Percentiles rank a stretch among this genome's conserved stretches.
Evolutionary conservation across 2,113 vertebrate species (phyloP).

Genomic region (Danio rerio): DNA sequence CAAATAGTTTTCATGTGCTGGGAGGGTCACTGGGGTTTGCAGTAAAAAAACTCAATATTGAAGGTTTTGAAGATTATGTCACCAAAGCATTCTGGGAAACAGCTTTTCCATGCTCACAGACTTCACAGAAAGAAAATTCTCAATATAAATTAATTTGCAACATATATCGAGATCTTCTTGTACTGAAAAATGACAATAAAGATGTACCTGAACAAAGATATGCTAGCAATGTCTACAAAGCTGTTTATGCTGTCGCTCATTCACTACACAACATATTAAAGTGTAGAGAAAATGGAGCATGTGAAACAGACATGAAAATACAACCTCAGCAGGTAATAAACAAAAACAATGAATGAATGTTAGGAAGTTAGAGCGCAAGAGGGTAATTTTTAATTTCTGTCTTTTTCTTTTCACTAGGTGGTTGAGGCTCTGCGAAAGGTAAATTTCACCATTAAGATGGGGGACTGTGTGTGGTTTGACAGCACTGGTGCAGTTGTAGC

Average conservation of each 20-base stretch:
- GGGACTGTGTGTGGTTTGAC: slow-evolving; percentile 58
- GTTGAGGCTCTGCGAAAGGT: slow-evolving; percentile 10
- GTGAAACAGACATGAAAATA: slow-evolving; percentile 60
- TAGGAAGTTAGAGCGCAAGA: neutral
- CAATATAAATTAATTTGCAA: slow-evolving; percentile 57
- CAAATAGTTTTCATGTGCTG: neutral
- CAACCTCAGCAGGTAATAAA: slow-evolving; percentile 68
- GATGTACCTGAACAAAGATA: neutral
- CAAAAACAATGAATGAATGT: neutral
- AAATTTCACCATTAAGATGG: neutral
- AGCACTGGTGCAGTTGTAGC: slow-evolving; percentile 70
- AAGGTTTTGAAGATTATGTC: neutral
- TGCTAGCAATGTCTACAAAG: too few relatives aligned
- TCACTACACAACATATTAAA: slow-evolving; percentile 64
- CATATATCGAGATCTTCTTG: slow-evolving; percentile 59
- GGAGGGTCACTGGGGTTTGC: slow-evolving; percentile 4
- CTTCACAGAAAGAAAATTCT: neutral
- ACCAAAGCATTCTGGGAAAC: slow-evolving; percentile 62
- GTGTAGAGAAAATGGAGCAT: slow-evolving; percentile 58
- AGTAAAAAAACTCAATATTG: neutral
- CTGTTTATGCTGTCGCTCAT: too few relatives aligned
- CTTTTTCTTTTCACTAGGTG: neutral
- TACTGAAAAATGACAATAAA: slow-evolving; percentile 59
- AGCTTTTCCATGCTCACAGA: slow-evolving; percentile 54
- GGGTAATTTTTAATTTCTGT: neutral